These are phyloP conservation scores for Schizotus pectinicornis DNA, from an alignment of 2,888 invertebrate genomes.

Conservation along the genomic window DNA sequence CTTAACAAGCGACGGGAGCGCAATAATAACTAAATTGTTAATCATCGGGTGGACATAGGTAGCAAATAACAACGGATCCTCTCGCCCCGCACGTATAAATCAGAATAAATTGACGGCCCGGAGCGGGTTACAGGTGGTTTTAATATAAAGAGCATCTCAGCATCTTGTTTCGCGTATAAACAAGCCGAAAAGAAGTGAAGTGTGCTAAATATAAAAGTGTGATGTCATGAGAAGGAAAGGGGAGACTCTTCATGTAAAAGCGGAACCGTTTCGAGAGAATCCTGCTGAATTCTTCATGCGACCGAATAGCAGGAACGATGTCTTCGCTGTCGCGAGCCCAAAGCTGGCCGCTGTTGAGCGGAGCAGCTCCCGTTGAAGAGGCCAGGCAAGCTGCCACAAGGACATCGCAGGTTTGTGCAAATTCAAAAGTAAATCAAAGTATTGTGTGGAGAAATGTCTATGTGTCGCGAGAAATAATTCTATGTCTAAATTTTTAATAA, in stretches of 20 bases:
- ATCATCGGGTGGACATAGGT: constrained; percentile 2
- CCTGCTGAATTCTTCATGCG: neutral
- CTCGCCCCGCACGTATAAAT: constrained; percentile 4
- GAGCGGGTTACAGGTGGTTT: constrained; percentile 15
- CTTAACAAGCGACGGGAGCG: constrained; percentile 5
- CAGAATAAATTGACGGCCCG: constrained; percentile 14
- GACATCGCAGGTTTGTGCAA: constrained; percentile 43
- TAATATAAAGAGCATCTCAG: constrained; percentile 4
- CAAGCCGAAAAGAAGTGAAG: constrained; percentile 7
- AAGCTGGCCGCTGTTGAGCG: constrained; percentile 61
- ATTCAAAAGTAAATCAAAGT: constrained; percentile 4
- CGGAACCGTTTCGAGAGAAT: constrained; percentile 9
- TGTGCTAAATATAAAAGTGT: constrained; percentile 13
- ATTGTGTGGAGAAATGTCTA: neutral
- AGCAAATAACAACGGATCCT: neutral
- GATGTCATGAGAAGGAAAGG: constrained; percentile 24
- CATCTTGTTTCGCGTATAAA: neutral
- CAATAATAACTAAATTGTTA: constrained; percentile 9
- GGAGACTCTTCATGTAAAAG: constrained; percentile 1
- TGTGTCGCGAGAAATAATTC: too few relatives aligned
- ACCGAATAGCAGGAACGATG: constrained; percentile 35
- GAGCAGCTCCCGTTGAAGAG: constrained; percentile 63
- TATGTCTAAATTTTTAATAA: too few relatives aligned
- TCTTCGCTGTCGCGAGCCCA: constrained; percentile 61
- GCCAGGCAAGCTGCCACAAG: constrained; percentile 49